Conservation (phyloP, 2,113 vertebrate species). For the Apus apus region DNA sequence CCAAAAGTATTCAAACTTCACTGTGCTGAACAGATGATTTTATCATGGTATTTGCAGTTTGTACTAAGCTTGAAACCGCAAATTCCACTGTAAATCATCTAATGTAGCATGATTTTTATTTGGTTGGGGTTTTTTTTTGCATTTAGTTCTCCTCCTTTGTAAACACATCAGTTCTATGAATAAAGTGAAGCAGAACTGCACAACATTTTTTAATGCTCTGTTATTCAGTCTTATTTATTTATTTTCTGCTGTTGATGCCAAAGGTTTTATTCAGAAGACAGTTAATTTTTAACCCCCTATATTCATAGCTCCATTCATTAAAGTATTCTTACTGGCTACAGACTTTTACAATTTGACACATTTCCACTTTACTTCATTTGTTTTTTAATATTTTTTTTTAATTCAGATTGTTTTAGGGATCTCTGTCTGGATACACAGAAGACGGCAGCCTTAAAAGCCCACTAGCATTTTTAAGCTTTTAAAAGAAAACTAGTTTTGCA, state of each 20-base stretch:
- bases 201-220: accelerated
- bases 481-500: too few species aligned
- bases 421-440: not conserved
- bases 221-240: not conserved
- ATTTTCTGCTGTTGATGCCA: not conserved
- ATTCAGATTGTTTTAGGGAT: not conserved
- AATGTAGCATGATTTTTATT: not conserved
- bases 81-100: not conserved
- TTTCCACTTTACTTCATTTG: not conserved
- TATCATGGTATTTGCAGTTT: not conserved
- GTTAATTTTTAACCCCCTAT: not conserved
- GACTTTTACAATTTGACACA: not conserved
- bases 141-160: not conserved
- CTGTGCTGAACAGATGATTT: not conserved
- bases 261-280: not conserved
- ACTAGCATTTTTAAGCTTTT: not conserved
- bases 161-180: not conserved
- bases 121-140: not conserved
- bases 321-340: not conserved
- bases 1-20: not conserved
- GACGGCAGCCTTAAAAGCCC: not conserved
- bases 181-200: not conserved
- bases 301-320: not conserved
- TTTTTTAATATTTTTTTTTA: not conserved
- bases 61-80: constrained; percentile 7